A percentile compares a stretch with the other conserved stretches of the same genome.
These are phyloP conservation scores for Keiferia lycopersicella DNA, from an alignment of 2,888 invertebrate genomes.

Conservation along the genomic window DNA sequence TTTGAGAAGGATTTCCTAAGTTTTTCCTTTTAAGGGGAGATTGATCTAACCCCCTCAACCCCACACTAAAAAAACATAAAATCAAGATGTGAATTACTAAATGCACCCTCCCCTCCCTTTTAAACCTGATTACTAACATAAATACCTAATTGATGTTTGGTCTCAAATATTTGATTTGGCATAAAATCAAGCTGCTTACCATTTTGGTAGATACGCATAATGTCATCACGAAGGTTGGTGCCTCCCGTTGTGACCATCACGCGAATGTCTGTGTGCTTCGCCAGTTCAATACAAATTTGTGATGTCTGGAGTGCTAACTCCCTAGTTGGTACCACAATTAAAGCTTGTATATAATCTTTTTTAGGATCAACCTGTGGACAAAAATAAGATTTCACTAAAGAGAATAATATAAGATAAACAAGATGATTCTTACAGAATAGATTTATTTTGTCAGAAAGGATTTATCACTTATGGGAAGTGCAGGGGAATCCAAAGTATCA, in stretches of 20 bases:
- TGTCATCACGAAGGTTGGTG: conserved; percentile 98
- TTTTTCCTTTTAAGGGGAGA: no score
- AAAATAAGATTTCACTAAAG: conserved; percentile 15
- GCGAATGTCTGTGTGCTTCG: conserved; percentile 97
- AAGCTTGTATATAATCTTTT: conserved; percentile 97
- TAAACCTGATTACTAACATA: no score
- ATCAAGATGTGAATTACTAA: no score
- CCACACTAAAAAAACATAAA: no score
- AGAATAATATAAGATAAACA: neutral
- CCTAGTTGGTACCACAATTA: conserved; percentile 99
- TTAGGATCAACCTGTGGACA: conserved; percentile 85
- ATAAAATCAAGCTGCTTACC: conserved; percentile 81
- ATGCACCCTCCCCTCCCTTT: no score
- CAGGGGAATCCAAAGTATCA: conserved; percentile 80
- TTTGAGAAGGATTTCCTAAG: no score
- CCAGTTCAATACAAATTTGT: conserved; percentile 99
- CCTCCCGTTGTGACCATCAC: conserved; percentile 99
- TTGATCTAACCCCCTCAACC: no score
- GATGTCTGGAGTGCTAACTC: conserved; percentile 99
- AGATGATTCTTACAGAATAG: neutral
- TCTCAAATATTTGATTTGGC: no score
- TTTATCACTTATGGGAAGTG: conserved; percentile 76
- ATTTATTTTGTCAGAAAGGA: conserved; percentile 32
- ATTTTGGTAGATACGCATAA: conserved; percentile 99
- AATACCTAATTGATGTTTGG: no score